Base-by-base conservation (phyloP, 1,140 invertebrate genomes). In the Acromyrmex echinatior region DNA sequence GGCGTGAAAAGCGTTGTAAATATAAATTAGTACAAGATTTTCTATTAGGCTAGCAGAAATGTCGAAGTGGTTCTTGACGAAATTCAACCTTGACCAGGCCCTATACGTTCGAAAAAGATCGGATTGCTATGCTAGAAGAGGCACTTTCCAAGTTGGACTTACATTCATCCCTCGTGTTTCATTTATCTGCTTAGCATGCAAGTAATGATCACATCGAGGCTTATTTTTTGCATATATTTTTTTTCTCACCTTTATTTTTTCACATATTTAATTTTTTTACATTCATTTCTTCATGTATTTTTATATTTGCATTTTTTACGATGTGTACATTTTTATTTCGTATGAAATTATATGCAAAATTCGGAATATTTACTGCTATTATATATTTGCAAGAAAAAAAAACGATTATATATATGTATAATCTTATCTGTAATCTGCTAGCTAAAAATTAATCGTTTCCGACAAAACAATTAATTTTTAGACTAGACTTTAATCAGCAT, bases 11-110 rank as follows among this genome's bases (percentile, higher is more conserved):
- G 81, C 86, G 92, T 95, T 94, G 92, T 93, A 93, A 94, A 94
- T 95, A 94, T 94, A 94, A 95, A 95, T 95, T 95, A 95, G 92
- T 93, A 86, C 87, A 93, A 94, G 94, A 94, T 93, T 94, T 94
- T 90, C 77, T 90, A 95, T 28, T 81, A 92, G 94, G 92, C 49
- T 68, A 73, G 58, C 87, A 93, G 92, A 81, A 90, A 58, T 9
- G 1, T 1, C 45, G 60, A 93, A 85, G 87, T 92, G 85, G 73
- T 70, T 5, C 70, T 51, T 51, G 21, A 31, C 25, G 84, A 87
- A 87, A 85, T 88, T 86, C 60, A 53, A 58, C 65, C 56, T 70
- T 21, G 74, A 2, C 25, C 76, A 53, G 63, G 63, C 63, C 45
- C 45, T 53, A 74, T 74, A 60, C 12, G 39, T 5, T 7, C 14